Percentiles rank a stretch among this genome's conserved stretches.
Evolutionary conservation across 2,797 vertebrate species (phyloP).

Genomic region (Periparus ater): DNA sequence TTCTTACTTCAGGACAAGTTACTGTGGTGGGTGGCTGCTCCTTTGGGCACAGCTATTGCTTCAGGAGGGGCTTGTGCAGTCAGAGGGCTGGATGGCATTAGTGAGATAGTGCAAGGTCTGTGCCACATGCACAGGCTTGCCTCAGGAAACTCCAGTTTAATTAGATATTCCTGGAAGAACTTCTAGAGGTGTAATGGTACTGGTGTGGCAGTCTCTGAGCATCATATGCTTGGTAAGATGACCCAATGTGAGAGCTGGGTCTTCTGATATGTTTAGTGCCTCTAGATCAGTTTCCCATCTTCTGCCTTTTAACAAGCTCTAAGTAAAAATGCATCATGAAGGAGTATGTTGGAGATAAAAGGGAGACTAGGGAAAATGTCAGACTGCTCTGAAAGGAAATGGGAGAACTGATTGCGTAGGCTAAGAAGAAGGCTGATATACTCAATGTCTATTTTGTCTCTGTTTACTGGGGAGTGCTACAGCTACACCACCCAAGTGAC

Average conservation of each 20-base stretch:
- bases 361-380: too few species aligned
- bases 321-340: background rate
- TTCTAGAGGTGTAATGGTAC: background rate
- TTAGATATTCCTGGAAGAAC: background rate
- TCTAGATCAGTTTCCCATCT: background rate
- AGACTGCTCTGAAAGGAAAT: background rate
- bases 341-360: background rate
- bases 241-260: accelerated
- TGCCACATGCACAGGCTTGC: accelerated
- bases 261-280: background rate
- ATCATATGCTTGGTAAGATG: accelerated
- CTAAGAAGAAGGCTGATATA: background rate
- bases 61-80: background rate
- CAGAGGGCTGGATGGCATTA: too few species aligned
- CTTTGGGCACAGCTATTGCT: background rate
- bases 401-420: background rate
- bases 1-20: background rate
- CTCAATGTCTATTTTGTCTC: background rate
- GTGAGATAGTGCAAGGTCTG: background rate
- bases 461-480: background rate
- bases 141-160: background rate
- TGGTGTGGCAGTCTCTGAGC: too few species aligned
- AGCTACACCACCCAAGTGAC: background rate
- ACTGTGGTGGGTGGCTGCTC: background rate
- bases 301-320: background rate